Base-by-base conservation (phyloP, 2,888 invertebrate genomes). In the Metalampra italica region DNA sequence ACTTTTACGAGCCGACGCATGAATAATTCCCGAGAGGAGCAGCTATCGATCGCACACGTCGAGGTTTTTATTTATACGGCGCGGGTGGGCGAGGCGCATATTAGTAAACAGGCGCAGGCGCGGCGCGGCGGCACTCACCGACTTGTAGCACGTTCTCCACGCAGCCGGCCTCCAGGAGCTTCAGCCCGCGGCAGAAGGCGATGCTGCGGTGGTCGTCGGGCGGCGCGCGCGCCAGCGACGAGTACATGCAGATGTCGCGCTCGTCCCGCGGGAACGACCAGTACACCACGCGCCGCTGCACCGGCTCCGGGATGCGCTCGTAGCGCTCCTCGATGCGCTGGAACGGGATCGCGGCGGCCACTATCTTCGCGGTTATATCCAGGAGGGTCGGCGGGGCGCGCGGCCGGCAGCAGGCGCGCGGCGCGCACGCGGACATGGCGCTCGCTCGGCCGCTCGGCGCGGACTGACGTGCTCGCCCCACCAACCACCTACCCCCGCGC, bases 221-320 rank as follows among this genome's bases (percentile, higher is more conserved):
- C 57, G 90, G 89, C 78, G 90, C 90, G 55, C 90, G 82, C 72
- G 89, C 89, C 85, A 95, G 91, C 64, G 95, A 95, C 66, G 95
- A 95, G 90, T 96, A 96, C 95, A 96, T 96, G 87, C 95, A 94
- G 80, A 96, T 96, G 89, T 96, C 96, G 74, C 94, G 91, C 84
- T 96, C 96, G 78, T 96, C 94, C 71, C 96, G 90, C 62, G 96
- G 96, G 89, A 96, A 96, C 59, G 96, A 95, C 95, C 96, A 96
- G 90, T 92, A 96, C 74, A 96, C 95, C 80, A 96, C 95, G 75
- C 95, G 92, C 64, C 94, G 92, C 84, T 96, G 96, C 78, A 96
- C 96, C 60, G 96, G 96, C 81, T 96, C 96, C 62, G 96, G 96
- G 81, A 96, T 96, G 69, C 96, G 92, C 78, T 95, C 94, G 82